These are phyloP conservation scores for Catostylus mosaicus DNA, from an alignment of 30 jellyfish, hydroid and myxozoan species.

Conservation along the genomic window DNA sequence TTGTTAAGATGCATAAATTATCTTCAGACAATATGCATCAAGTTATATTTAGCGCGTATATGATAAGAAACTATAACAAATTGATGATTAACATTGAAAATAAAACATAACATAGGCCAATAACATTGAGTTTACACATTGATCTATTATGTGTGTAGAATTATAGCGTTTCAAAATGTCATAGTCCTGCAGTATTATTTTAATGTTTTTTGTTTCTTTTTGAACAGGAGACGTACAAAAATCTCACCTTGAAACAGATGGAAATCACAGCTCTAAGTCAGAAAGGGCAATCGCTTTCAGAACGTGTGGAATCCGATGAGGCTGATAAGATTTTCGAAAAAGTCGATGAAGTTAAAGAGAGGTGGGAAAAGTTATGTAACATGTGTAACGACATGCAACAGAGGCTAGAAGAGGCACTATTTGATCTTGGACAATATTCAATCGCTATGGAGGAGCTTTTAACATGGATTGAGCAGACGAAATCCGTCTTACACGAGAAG, in stretches of 20 bases:
- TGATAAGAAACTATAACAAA: no score
- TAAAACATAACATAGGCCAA: no score
- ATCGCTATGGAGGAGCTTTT: slow-evolving; percentile 94
- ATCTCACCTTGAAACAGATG: slow-evolving; percentile 73
- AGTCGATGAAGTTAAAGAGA: slow-evolving; percentile 63
- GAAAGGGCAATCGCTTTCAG: slow-evolving; percentile 84
- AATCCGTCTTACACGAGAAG: slow-evolving; percentile 51
- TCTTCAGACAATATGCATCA: no score
- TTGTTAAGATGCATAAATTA: no score
- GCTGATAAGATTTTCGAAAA: slow-evolving; percentile 73
- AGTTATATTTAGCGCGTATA: no score
- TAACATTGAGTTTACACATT: no score
- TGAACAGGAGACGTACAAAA: slow-evolving; percentile 64
- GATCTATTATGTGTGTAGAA: no score
- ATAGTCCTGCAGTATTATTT: not conserved
- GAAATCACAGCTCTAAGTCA: slow-evolving; percentile 83
- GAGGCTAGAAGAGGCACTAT: slow-evolving; percentile 83
- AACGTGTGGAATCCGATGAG: slow-evolving; percentile 82
- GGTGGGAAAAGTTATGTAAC: slow-evolving; percentile 90
- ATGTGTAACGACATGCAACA: slow-evolving; percentile 80
- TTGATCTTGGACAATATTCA: slow-evolving; percentile 90
- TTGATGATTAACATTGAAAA: no score
- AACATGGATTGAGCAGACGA: slow-evolving; percentile 86
- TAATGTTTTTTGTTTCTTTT: no score
- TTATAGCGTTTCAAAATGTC: not conserved